Conservation (phyloP, 1,140 invertebrate genomes). For the Zaprionus taronus region DNA sequence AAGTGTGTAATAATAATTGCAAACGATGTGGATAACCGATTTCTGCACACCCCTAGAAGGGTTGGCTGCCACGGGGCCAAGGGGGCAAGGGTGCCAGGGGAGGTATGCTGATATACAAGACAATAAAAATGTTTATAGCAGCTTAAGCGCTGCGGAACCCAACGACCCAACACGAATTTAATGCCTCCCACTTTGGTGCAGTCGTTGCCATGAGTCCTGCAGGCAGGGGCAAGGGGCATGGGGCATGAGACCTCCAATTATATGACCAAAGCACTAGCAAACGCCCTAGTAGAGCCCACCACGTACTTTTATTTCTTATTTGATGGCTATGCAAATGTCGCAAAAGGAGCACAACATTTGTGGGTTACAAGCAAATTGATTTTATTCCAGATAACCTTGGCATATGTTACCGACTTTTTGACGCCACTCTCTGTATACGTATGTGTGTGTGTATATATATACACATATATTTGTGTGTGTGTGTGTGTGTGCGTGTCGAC, state of each 20-base stretch:
- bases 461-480: neutral
- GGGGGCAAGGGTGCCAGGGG: too few species aligned
- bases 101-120: slow-evolving; percentile 32
- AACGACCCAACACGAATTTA: slow-evolving; percentile 33
- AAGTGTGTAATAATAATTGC: slow-evolving; percentile 76
- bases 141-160: slow-evolving; percentile 9
- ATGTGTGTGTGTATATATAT: neutral
- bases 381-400: slow-evolving; percentile 3
- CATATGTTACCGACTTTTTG: slow-evolving; percentile 59
- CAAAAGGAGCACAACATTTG: slow-evolving; percentile 19
- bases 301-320: slow-evolving; percentile 74
- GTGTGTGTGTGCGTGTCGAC: slow-evolving; percentile 18
- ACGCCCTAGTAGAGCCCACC: slow-evolving; percentile 29
- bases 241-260: slow-evolving; percentile 27
- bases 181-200: slow-evolving; percentile 34
- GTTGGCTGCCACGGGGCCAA: neutral
- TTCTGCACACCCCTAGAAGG: slow-evolving; percentile 16
- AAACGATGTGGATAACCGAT: slow-evolving; percentile 53
- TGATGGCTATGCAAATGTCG: slow-evolving; percentile 72
- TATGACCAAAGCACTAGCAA: slow-evolving; percentile 51
- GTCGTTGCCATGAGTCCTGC: too few species aligned
- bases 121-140: slow-evolving; percentile 67
- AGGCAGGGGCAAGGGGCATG: too few species aligned
- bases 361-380: slow-evolving; percentile 7
- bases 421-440: slow-evolving; percentile 14